Conservation (phyloP, 2,113 vertebrate genomes). For the Numenius arquata region DNA sequence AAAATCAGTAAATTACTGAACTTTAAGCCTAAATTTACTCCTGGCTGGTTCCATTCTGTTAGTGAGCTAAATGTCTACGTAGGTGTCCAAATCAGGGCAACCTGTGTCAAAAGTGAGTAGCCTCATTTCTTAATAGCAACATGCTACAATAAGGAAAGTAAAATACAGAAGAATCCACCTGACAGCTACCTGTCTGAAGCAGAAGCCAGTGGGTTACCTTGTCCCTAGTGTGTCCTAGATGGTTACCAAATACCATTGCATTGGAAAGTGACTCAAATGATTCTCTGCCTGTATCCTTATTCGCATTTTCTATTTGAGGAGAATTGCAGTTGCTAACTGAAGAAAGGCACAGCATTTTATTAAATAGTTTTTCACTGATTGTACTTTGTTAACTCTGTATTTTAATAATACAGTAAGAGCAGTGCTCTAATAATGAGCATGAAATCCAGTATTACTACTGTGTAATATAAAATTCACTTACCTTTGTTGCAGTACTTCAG, state of each 20-base stretch:
- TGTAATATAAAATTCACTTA: not conserved
- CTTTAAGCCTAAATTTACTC: not conserved
- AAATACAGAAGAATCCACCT: not conserved
- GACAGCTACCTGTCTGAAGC: not conserved
- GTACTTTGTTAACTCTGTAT: not conserved
- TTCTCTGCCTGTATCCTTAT: not conserved
- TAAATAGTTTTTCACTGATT: not conserved
- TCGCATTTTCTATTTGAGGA: not conserved
- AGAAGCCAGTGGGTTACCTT: not conserved
- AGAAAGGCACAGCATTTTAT: not conserved
- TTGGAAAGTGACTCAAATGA: not conserved
- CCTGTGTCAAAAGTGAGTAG: not conserved
- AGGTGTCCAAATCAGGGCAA: not conserved
- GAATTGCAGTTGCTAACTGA: not conserved
- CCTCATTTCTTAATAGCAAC: not conserved
- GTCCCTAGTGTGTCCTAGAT: not conserved
- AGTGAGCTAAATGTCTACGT: rapidly evolving
- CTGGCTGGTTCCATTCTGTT: rapidly evolving
- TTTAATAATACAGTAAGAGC: not conserved
- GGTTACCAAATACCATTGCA: not conserved
- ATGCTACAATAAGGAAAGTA: not conserved
- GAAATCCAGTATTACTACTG: not conserved
- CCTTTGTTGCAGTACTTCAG: not conserved
- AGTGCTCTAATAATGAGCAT: not conserved
- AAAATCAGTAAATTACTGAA: not conserved